Evolutionary conservation across 2,888 invertebrate genomes (phyloP).

Genomic region (Entomobrya multifasciata): DNA sequence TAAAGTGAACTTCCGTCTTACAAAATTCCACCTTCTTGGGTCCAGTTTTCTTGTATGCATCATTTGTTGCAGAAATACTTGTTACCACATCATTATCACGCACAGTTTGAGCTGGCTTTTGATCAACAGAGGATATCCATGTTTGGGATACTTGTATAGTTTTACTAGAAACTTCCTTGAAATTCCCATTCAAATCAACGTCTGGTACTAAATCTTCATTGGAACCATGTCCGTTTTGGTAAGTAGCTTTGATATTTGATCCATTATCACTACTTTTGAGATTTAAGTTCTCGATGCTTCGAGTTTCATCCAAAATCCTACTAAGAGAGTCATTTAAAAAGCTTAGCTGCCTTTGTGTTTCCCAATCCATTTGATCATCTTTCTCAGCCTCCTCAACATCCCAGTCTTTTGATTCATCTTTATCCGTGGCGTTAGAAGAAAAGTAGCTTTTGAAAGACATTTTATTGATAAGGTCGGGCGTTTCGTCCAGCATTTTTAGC

Average conservation of each 20-base stretch:
- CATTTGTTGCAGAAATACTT: constrained; percentile 78
- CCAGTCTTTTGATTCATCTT: constrained; percentile 28
- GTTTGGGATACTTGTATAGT: constrained; percentile 78
- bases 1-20: constrained; percentile 93
- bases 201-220: neutral
- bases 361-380: constrained; percentile 72
- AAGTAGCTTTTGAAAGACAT: constrained; percentile 77
- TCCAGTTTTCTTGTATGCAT: constrained; percentile 80
- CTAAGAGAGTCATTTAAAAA: constrained; percentile 75
- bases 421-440: constrained; percentile 16
- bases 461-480: constrained; percentile 77
- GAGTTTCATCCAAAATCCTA: constrained; percentile 71
- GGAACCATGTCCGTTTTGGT: neutral
- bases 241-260: neutral
- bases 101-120: constrained; percentile 77
- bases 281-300: constrained; percentile 32
- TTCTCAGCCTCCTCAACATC: constrained; percentile 31
- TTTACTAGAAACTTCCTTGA: constrained; percentile 45
- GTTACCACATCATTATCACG: constrained; percentile 78
- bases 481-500: constrained; percentile 75
- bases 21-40: constrained; percentile 91
- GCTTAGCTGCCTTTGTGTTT: constrained; percentile 75
- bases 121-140: constrained; percentile 78
- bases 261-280: neutral
- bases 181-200: constrained; percentile 68